Evolutionary conservation across 2,797 vertebrate genomes (phyloP), one percentile per base, ranked within the genome.

Genomic region (Bufotes viridis): DNA sequence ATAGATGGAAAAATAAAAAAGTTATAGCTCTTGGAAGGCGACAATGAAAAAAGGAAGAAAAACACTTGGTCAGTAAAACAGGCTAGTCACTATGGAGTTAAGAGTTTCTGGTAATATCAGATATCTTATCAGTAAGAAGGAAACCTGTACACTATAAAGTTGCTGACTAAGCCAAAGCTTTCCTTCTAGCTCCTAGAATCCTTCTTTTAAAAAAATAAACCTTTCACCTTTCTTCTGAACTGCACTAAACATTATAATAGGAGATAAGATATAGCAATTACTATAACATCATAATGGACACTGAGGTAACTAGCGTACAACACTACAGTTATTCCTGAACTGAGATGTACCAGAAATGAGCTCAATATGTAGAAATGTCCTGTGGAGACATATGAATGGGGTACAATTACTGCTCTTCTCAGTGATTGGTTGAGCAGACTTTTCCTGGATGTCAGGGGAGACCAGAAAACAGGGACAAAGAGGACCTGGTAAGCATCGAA

Each of bases 201-300:
- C 57, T 8, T 51, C 12, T 49, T 60, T 1, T 10, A 81, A 65
- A 78, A 65, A 78, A 67, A 86, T 53, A 86, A 86, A 78, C 84
- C 84, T 86, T 86, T 86, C 42, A 86, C 84, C 84, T 78, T 78
- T 74, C 60, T 67, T 65, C 55, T 67, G 84, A 69, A 78, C 75
- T 55, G 75, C 58, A 86, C 60, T 78, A 55, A 78, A 69, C 22
- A 67, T 65, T 86, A 67, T 42, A 29, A 20, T 78, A 79, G 13
- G n/a, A 78, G 84, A 86, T 86, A 86, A 86, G 84, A 78, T 74
- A 49, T 34, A 86, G 42, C 61, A 55, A 69, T 69, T 79, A 55
- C 42, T 76, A 79, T 53, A 67, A 22, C n/a, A 51, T 55, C 20
- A 42, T 84, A 53, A 7, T 34, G 20, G 13, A 57, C 22, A 69